Evolutionary conservation across 2,888 invertebrate genomes (phyloP).

Genomic region (Aporophyla nigra): DNA sequence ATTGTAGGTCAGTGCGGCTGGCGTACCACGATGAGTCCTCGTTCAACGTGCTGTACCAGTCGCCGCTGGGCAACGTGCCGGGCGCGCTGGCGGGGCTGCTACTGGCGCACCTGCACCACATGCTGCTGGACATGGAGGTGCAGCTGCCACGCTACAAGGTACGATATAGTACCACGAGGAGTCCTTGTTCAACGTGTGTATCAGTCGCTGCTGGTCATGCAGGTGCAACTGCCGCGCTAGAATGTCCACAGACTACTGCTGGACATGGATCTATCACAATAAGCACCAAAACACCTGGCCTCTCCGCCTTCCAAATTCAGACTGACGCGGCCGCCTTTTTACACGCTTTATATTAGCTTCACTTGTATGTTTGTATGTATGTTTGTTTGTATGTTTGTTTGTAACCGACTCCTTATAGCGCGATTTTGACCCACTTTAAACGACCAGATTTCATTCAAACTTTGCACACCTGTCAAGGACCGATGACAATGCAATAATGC

Average conservation of each 20-base stretch:
- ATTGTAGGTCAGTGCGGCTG: slow-evolving; percentile 78
- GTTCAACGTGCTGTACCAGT: slow-evolving; percentile 87
- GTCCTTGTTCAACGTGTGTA: background rate
- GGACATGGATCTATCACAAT: background rate
- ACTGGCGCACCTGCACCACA: slow-evolving; percentile 82
- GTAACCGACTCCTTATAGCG: too few species aligned
- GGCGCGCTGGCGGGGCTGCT: slow-evolving; percentile 84
- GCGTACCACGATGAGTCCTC: slow-evolving; percentile 79
- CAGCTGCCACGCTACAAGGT: slow-evolving; percentile 75
- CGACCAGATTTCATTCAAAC: too few species aligned
- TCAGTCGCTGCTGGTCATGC: background rate
- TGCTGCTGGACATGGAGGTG: slow-evolving; percentile 67
- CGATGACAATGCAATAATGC: too few species aligned
- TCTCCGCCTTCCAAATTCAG: background rate
- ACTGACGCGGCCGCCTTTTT: background rate
- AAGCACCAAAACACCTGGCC: background rate
- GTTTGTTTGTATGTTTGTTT: too few species aligned
- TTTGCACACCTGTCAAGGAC: too few species aligned
- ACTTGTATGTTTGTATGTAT: too few species aligned
- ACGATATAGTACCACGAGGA: background rate
- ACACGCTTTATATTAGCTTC: too few species aligned
- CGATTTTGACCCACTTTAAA: too few species aligned
- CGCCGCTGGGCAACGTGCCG: slow-evolving; percentile 85
- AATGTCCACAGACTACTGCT: slow-evolving; percentile 67
- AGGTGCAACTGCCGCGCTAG: slow-evolving; percentile 68